Evolutionary conservation across 2,797 vertebrate genomes (phyloP).

Genomic region (Pseudomugil gertrudae): DNA sequence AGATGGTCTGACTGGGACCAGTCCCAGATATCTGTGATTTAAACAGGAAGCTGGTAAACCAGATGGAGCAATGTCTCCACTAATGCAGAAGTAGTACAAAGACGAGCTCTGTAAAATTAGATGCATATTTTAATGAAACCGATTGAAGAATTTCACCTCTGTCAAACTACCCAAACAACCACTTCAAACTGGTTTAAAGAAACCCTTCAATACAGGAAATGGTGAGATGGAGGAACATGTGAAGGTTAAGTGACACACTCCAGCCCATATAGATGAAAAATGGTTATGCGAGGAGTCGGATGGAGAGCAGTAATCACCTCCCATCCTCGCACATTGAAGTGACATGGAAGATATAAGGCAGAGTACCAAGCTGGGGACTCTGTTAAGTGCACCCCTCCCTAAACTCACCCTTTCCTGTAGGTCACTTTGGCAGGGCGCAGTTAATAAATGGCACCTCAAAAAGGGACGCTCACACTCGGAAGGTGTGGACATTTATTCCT

Average conservation of each 20-base stretch:
- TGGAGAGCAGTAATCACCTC: conserved; percentile 52
- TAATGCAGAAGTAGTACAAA: too few species aligned
- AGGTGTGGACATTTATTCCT: neutral
- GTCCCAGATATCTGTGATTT: too few species aligned
- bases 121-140: neutral
- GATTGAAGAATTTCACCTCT: neutral
- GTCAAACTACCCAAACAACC: conserved; percentile 3
- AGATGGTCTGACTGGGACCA: too few species aligned
- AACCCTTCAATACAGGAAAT: conserved; percentile 16
- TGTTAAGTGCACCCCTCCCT: conserved; percentile 33
- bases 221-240: conserved; percentile 15
- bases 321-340: conserved; percentile 35
- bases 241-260: conserved; percentile 68
- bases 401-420: conserved; percentile 52
- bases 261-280: conserved; percentile 58
- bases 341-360: conserved; percentile 61
- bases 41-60: too few species aligned
- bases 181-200: conserved; percentile 1
- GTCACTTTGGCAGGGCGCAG: conserved; percentile 61
- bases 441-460: conserved; percentile 31
- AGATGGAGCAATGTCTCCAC: too few species aligned
- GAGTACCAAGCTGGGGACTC: conserved; percentile 25
- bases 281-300: conserved; percentile 60
- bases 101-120: neutral
- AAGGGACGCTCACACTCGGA: conserved; percentile 1